A percentile compares a stretch with the other conserved stretches of the same genome.
Conservation (phyloP, 2,888 invertebrate species). For the Drosophila yooni region DNA sequence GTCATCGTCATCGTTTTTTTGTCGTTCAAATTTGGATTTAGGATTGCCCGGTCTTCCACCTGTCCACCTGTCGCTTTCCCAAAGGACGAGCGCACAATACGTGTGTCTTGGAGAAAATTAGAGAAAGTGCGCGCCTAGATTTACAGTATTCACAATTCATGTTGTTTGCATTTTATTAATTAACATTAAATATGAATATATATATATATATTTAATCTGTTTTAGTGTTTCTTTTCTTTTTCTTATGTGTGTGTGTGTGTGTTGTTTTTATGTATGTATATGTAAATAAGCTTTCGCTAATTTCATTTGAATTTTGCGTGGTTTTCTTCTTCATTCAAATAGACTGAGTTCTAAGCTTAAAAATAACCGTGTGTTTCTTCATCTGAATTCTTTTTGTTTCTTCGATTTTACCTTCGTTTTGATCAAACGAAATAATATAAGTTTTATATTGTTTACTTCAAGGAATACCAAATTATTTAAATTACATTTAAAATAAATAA, state of each 20-base stretch:
- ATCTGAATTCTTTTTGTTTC: conserved; percentile 25
- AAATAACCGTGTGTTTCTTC: conserved; percentile 45
- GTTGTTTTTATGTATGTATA: conserved; percentile 24
- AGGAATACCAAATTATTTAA: conserved; percentile 65
- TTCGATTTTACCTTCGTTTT: conserved; percentile 28
- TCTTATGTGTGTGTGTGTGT: conserved; percentile 18
- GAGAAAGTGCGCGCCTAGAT: conserved; percentile 57
- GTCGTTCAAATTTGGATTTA: conserved; percentile 7
- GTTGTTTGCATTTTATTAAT: conserved; percentile 60
- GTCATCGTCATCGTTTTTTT: conserved; percentile 10
- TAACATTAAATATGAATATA: conserved; percentile 61
- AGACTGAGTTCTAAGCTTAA: conserved; percentile 65
- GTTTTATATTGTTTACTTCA: conserved; percentile 59
- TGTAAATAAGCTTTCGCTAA: conserved; percentile 58
- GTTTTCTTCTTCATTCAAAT: conserved; percentile 62
- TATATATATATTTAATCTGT: conserved; percentile 40
- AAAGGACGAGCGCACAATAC: not conserved
- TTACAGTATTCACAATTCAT: conserved; percentile 61
- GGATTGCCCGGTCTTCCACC: conserved; percentile 2
- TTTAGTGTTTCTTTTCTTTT: conserved; percentile 12
- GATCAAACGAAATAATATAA: conserved; percentile 45
- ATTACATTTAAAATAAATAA: conserved; percentile 74
- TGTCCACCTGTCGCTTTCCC: conserved; percentile 6
- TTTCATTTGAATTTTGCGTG: conserved; percentile 44
- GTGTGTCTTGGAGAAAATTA: conserved; percentile 2